Evolutionary conservation across 1,140 invertebrate species (phyloP).

Genomic region (Mya arenaria): DNA sequence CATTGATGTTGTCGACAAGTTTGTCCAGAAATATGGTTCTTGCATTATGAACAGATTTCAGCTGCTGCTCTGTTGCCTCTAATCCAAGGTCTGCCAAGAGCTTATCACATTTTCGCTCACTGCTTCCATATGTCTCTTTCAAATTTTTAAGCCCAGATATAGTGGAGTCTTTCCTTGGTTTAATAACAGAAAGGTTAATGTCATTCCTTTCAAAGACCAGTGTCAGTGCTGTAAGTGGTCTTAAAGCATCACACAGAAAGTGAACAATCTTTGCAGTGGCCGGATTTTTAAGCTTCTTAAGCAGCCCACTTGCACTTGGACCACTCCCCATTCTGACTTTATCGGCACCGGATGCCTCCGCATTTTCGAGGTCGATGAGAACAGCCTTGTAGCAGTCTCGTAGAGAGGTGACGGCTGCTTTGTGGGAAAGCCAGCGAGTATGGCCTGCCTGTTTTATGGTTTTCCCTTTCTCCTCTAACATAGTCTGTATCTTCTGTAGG

Average conservation of each 20-base stretch:
- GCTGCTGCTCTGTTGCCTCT: no score
- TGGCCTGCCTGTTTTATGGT: neutral
- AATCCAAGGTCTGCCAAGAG: no score
- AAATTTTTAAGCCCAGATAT: no score
- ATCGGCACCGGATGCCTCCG: neutral
- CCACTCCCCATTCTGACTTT: conserved; percentile 1
- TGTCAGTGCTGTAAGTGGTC: neutral
- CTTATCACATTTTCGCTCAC: no score
- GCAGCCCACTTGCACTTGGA: conserved; percentile 6
- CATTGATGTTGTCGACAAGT: no score
- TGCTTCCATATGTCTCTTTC: no score
- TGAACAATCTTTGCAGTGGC: neutral
- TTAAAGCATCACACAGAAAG: conserved; percentile 15
- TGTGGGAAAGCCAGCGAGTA: conserved; percentile 5
- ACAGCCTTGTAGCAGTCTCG: neutral
- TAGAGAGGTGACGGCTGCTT: neutral
- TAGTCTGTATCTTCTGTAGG: neutral
- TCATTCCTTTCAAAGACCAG: neutral
- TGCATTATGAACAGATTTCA: no score
- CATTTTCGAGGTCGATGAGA: conserved; percentile 22
- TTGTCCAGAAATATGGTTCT: no score
- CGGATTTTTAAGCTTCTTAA: conserved; percentile 1
- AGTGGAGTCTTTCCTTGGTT: conserved; percentile 5
- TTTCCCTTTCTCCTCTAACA: conserved; percentile 3
- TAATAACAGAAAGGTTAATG: neutral